A percentile compares a stretch with the other conserved stretches of the same genome.
phyloP scores from a whole-genome alignment of 2,888 invertebrate species.

The Anoncus sp. region DNA sequence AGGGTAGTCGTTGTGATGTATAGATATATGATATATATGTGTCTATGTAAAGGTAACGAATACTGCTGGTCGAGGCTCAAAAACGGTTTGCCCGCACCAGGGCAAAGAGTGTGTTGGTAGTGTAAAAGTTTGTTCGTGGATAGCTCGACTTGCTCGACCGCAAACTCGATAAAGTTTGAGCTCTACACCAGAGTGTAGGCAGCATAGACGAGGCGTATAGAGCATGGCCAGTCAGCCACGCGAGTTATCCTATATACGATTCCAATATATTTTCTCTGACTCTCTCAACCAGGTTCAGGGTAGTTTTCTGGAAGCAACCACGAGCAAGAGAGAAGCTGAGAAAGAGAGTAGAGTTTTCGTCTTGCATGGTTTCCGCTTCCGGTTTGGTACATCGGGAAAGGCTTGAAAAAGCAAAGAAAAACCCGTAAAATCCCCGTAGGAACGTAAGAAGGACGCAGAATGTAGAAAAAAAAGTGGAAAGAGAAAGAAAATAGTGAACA shows the following conservation, averaged over 20 bases:
- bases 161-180: slow-evolving; percentile 82
- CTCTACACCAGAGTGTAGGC: slow-evolving; percentile 65
- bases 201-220: slow-evolving; percentile 52
- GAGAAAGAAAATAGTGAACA: slow-evolving; percentile 45
- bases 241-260: slow-evolving; percentile 47
- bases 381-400: slow-evolving; percentile 56
- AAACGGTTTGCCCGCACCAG: slow-evolving; percentile 13
- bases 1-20: no score
- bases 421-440: slow-evolving; percentile 30
- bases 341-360: slow-evolving; percentile 62
- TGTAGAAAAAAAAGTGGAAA: slow-evolving; percentile 26
- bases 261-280: slow-evolving; percentile 38
- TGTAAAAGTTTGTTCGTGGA: slow-evolving; percentile 77
- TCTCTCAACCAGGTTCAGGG: slow-evolving; percentile 22
- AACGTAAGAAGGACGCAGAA: slow-evolving; percentile 20
- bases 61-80: slow-evolving; percentile 14
- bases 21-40: neutral
- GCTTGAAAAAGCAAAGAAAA: slow-evolving; percentile 29
- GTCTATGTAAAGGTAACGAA: slow-evolving; percentile 12
- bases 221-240: slow-evolving; percentile 51
- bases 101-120: slow-evolving; percentile 31
- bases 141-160: slow-evolving; percentile 78
- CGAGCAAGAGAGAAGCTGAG: slow-evolving; percentile 5
- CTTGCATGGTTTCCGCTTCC: slow-evolving; percentile 76
- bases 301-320: slow-evolving; percentile 24